phyloP scores from a whole-genome alignment of 1,140 invertebrate genomes.

The Bombus impatiens region DNA sequence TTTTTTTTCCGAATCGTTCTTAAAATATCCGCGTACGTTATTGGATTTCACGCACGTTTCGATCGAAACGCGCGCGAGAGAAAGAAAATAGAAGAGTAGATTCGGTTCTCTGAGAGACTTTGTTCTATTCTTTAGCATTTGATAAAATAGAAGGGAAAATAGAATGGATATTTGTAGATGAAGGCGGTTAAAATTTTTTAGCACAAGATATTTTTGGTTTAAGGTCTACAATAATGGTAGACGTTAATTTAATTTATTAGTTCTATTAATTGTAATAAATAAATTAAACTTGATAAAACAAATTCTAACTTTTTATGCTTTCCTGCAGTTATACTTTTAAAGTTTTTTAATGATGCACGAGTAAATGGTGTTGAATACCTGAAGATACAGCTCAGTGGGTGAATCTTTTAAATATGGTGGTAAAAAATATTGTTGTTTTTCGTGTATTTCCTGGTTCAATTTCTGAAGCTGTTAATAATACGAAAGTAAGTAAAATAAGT shows the following conservation, averaged over 20 bases:
- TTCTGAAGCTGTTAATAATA: background rate
- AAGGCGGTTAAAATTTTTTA: background rate
- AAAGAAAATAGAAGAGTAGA: background rate
- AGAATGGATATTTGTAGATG: background rate
- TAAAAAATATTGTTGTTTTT: background rate
- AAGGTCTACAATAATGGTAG: no score
- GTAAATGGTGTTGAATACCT: background rate
- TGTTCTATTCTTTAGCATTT: background rate
- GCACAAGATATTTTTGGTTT: background rate
- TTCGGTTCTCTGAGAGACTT: background rate
- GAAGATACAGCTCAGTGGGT: background rate
- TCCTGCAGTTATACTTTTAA: no score
- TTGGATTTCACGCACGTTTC: background rate
- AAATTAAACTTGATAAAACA: no score
- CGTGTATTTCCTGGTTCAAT: background rate
- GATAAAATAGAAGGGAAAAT: background rate
- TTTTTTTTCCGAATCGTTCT: background rate
- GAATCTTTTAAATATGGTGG: background rate
- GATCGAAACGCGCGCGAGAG: background rate
- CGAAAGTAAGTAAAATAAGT: background rate
- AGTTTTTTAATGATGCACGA: no score
- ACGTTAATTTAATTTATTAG: no score
- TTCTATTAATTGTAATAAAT: no score
- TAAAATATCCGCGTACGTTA: constrained; percentile 1
- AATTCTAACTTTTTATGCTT: no score